phyloP scores from a whole-genome alignment of 2,113 vertebrate genomes.

The Paramisgurnus dabryanus region DNA sequence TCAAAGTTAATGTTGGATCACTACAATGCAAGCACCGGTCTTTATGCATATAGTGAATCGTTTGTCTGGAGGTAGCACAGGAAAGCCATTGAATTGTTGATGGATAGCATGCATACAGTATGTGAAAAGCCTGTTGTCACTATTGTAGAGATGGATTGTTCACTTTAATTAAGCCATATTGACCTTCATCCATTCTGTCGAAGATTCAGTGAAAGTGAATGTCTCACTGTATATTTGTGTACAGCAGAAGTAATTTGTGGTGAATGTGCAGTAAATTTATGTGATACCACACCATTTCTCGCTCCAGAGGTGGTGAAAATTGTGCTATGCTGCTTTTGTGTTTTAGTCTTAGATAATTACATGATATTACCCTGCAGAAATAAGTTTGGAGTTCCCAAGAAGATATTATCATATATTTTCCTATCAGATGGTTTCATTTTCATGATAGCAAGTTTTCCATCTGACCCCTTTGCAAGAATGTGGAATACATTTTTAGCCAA shows the following conservation, averaged over 20 bases:
- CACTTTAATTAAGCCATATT: constrained; percentile 25
- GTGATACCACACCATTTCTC: neutral
- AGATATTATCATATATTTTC: neutral
- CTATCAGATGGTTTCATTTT: neutral
- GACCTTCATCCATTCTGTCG: constrained; percentile 27
- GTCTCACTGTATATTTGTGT: constrained; percentile 6
- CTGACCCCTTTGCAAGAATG: no score
- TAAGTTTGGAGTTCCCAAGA: neutral
- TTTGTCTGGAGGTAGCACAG: neutral
- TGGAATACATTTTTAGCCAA: no score
- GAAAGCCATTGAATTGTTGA: neutral
- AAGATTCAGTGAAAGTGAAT: neutral
- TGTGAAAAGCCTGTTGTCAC: neutral
- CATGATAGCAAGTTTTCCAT: no score
- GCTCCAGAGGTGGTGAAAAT: neutral
- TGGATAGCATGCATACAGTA: no score
- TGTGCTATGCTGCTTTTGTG: neutral
- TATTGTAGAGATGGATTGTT: constrained; percentile 23
- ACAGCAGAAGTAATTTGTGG: neutral
- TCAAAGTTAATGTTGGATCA: neutral
- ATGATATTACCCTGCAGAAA: constrained; percentile 1
- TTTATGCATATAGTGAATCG: neutral
- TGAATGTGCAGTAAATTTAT: neutral
- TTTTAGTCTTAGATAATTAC: constrained; percentile 17
- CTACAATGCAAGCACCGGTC: neutral